Evolutionary conservation across 2,888 invertebrate species (phyloP).

Genomic region (Zhengitettix transpicula): DNA sequence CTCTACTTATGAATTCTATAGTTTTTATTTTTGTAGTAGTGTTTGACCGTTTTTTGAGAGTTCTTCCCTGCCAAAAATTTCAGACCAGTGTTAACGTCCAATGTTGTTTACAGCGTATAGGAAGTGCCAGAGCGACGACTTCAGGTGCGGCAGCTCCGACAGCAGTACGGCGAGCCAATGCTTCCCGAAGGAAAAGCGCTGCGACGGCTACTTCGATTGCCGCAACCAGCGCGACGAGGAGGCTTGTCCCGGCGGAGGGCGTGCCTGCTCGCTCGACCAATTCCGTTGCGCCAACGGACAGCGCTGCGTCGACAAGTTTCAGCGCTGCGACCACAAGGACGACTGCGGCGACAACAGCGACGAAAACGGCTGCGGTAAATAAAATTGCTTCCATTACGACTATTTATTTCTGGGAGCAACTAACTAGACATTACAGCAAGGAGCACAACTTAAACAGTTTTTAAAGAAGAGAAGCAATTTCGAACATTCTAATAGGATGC

Average conservation of each 20-base stretch:
- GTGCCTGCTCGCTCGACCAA: slow-evolving; percentile 60
- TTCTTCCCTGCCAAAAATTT: not conserved
- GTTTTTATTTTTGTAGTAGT: too few species aligned
- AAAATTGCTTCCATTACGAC: not conserved
- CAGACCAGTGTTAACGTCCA: not conserved
- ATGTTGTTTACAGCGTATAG: slow-evolving; percentile 57
- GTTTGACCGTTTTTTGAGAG: too few species aligned
- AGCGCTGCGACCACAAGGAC: slow-evolving; percentile 75
- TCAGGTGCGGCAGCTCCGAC: slow-evolving; percentile 46
- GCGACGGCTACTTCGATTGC: slow-evolving; percentile 85
- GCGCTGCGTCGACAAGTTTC: slow-evolving; percentile 58
- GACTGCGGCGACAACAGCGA: slow-evolving; percentile 86
- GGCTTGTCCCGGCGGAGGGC: slow-evolving; percentile 38
- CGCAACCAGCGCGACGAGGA: slow-evolving; percentile 67
- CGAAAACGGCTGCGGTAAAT: slow-evolving; percentile 76
- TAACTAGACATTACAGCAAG: too few species aligned
- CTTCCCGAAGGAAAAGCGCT: slow-evolving; percentile 73
- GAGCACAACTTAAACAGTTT: too few species aligned
- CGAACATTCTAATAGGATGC: too few species aligned
- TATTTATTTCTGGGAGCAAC: not conserved
- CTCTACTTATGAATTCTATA: too few species aligned
- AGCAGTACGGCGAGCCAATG: slow-evolving; percentile 46
- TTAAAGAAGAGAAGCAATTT: too few species aligned
- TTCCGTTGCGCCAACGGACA: slow-evolving; percentile 67
- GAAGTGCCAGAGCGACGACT: slow-evolving; percentile 73